Evolutionary conservation across 2,888 invertebrate species (phyloP).

Genomic region (Germaria angustata): DNA sequence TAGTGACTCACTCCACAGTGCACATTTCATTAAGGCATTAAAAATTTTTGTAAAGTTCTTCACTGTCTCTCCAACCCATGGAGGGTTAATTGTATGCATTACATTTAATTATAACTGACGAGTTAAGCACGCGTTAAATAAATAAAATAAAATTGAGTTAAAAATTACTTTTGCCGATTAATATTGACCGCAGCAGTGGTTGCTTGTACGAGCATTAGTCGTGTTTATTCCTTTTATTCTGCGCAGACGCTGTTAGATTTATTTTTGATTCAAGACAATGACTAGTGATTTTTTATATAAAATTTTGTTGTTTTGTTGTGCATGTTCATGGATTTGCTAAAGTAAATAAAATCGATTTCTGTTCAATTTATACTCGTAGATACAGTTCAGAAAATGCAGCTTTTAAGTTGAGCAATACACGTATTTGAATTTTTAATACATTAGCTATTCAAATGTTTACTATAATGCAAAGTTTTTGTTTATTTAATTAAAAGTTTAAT

Average conservation of each 20-base stretch:
- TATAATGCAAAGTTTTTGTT: background rate
- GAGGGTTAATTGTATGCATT: slow-evolving; percentile 46
- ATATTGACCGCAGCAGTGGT: background rate
- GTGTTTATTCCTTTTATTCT: background rate
- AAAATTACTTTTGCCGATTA: slow-evolving; percentile 35
- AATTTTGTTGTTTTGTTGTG: background rate
- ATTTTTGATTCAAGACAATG: slow-evolving; percentile 20
- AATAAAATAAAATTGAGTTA: slow-evolving; percentile 48
- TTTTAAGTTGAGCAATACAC: slow-evolving; percentile 24
- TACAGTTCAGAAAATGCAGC: slow-evolving; percentile 3
- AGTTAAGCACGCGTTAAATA: slow-evolving; percentile 45
- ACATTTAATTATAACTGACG: slow-evolving; percentile 40
- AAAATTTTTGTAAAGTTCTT: too few relatives aligned
- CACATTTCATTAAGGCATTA: too few relatives aligned
- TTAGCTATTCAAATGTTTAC: slow-evolving; percentile 22
- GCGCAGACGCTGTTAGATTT: background rate
- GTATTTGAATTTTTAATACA: slow-evolving; percentile 17
- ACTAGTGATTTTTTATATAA: background rate
- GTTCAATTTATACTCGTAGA: background rate
- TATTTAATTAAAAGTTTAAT: slow-evolving; percentile 37
- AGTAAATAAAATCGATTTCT: slow-evolving; percentile 12
- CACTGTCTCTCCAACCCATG: background rate
- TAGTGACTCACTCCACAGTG: too few relatives aligned
- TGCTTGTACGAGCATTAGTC: background rate
- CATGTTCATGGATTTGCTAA: slow-evolving; percentile 25